Conservation (phyloP, 2,888 invertebrate species). For the Deilephila elpenor region DNA sequence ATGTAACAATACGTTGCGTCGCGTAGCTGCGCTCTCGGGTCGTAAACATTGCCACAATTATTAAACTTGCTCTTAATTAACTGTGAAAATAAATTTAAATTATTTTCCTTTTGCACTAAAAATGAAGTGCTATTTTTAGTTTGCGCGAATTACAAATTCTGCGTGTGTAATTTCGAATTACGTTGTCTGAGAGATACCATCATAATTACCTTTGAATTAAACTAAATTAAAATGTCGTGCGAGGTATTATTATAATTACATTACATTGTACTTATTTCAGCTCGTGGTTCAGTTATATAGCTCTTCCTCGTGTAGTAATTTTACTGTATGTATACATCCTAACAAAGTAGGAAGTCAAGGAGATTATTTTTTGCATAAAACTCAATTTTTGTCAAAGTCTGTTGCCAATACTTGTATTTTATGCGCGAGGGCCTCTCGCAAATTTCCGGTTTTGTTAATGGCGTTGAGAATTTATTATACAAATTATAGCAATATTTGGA, state of each 20-base stretch:
- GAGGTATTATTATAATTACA: not conserved
- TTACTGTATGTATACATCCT: not conserved
- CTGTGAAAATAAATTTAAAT: not conserved
- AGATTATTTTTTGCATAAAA: not conserved
- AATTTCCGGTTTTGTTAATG: constrained; percentile 5
- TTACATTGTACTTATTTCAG: not conserved
- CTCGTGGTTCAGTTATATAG: not conserved
- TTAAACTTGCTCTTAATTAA: not conserved
- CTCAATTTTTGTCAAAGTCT: too few species aligned
- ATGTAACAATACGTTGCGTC: not conserved
- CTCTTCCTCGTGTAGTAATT: not conserved
- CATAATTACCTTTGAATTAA: not conserved
- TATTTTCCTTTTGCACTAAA: not conserved
- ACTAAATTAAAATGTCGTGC: not conserved
- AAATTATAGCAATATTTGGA: not conserved
- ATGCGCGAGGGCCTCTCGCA: not conserved
- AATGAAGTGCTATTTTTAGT: not conserved
- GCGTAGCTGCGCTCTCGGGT: not conserved
- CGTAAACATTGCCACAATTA: not conserved
- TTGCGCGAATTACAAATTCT: not conserved
- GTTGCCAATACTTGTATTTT: not conserved
- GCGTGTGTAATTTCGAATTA: not conserved
- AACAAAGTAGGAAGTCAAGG: not conserved
- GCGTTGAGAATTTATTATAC: not conserved
- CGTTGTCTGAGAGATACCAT: not conserved